Base-by-base conservation (phyloP, 2,888 invertebrate species). In the Zelleria hepariella region DNA sequence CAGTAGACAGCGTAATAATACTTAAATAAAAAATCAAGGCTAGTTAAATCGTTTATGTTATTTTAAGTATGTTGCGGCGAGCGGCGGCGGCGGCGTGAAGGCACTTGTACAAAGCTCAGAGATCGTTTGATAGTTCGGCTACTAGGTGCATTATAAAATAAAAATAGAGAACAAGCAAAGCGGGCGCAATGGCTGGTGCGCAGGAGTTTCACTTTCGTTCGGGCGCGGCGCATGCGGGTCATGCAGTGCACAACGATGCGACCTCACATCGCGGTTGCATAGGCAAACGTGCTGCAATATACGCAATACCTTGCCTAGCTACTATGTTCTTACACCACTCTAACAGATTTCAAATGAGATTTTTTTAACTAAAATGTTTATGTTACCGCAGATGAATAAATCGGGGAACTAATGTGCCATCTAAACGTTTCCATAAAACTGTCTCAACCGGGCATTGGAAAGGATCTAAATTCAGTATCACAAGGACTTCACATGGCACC, bases 141-240 rank as follows among this genome's bases (percentile, higher is more conserved):
- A 7, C 10, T 15, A 10, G 32, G 32, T 24, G 8, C 23, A 53
- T 27, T 56, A 32, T 56, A 56, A 74, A 73, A 78, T 24, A 56
- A 74, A 73, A 78, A 74, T 74, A 73, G 68, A 76, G 69, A 75
- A 75, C 69, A 71, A 69, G 3, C 23, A 25, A 53, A 25, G 55
- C 54, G 65, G 69, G 64, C 66, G 63, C 69, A 71, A 77, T 77
- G 69, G 70, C 73, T 74, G 57, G 20, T 18, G 20, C 23, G 60
- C 53, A 32, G 6, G 32, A 73, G 78, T 80, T 84, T 83, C 83
- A 82, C 83, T 85, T 83, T 83, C 80, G 72, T 78, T 77, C 62
- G 66, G 70, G 26, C 56, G 56, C 51, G 71, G 73, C 71, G 71
- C 72, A 76, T 72, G 73, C 74, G 73, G 78, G 77, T 75, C 77